Evolutionary conservation across 2,797 vertebrate genomes (phyloP), one percentile per base, ranked within the genome.

Genomic region (Centropyge bicolor): DNA sequence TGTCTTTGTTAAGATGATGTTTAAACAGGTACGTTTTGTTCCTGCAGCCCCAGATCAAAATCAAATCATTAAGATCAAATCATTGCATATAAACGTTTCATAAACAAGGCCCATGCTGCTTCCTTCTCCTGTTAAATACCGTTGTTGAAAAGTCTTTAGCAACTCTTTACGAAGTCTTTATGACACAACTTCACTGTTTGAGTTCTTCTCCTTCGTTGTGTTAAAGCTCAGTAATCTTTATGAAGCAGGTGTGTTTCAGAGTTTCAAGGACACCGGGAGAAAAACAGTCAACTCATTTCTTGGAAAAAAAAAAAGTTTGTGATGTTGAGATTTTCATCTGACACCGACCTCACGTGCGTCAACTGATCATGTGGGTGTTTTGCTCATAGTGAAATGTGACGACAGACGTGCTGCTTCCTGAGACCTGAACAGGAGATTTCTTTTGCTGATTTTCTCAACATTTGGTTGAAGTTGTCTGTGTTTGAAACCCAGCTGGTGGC

Each of bases 311-410:
- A 22, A 45, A 62, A 31, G 63, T 43, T 56, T 31, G 8, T 4
- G n/a, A 54, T 54, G 16, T 56, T 68, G 14, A 66, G 52, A 67
- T 60, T 52, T 72, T 8, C 27, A 66, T 56, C 52, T 0, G 36
- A 60, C 48, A 46, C 40, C 24, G 6, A 14, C 20, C 13, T 41
- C 76, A 61, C 1, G 10, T 22, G 36, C 46, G 6, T 48, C 46
- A 20, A 13, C 46, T 1, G 54, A 54, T 48, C 54, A 51, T 1
- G 71, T 17, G 59, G 40, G 6, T 49, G 61, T 52, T 8, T 40
- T 2, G 17, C 49, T 70, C 22, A 73, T 68, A 87, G 67, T 80
- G 74, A 79, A 82, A 87, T 5, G 55, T 69, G 88, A 54, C 1
- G 78, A 87, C 78, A 22, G 78, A 82, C 67, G 9, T 31, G 49